Base-by-base conservation (phyloP, 2,113 vertebrate genomes). In the Eurystomus gularis region DNA sequence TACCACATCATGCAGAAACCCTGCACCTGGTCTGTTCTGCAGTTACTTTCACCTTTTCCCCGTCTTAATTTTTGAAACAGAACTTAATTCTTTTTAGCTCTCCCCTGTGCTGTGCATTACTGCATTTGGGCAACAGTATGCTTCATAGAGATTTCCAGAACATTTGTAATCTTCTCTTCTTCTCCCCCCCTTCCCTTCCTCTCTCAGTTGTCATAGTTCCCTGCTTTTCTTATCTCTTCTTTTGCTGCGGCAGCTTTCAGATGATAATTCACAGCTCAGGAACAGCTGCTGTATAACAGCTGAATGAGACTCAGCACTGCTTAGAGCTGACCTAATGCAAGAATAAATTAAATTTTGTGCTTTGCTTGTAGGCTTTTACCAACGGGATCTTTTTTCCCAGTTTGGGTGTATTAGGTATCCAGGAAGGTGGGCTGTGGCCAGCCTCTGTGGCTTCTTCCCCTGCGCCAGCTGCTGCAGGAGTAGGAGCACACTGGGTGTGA, bases 181-280 rank as follows among this genome's bases (percentile, higher is more conserved):
- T 48, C 49, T n/a, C 42, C 35, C 46, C 46, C 33, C 13, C 39
- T 88, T 70, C 68, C 62, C 73, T 85, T 79, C 64, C 64, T 71
- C 57, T 61, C 69, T 82, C 82, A 88, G 94, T 89, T 97, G 94
- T 95, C 94, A 92, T 95, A 94, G 95, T 72, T 96, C 75, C 94
- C 91, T 73, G 94, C 91, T 96, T 94, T 94, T 93, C 95, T 94
- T 97, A 82, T 93, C 95, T 94, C 46, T 96, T 60, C 33, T 96
- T 70, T 84, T 60, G 66, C 69, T 90, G 82, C 72, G 2, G 10
- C 82, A 86, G 96, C 90, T 90, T 95, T 95, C 88, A 90, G 71
- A 88, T 93, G 92, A 69, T 94, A 93, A 88, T 86, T 55, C 54
- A 21, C 6, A 5, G n/a, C 86, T 92, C 0, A 52, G 83, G 65